These are phyloP conservation scores for Sylvietta virens DNA, from an alignment of 2,113 vertebrate species.

Conservation along the genomic window DNA sequence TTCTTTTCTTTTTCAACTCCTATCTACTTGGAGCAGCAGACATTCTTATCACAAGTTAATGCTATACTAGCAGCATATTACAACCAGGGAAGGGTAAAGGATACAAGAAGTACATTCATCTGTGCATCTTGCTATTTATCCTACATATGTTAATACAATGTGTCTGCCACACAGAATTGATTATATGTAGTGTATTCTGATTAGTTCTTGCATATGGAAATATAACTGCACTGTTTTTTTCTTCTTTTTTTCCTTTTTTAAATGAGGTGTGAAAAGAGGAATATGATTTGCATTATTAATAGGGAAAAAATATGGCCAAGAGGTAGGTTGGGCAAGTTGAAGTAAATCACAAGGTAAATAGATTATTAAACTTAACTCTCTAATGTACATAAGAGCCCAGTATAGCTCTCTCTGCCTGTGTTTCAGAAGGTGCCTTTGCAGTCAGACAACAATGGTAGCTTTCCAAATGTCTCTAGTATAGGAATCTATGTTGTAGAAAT, in stretches of 20 bases:
- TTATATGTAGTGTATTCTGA: not conserved
- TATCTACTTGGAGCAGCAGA: not conserved
- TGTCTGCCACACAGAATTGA: not conserved
- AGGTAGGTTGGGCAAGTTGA: not conserved
- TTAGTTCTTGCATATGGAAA: not conserved
- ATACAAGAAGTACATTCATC: not conserved
- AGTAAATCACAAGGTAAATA: not conserved
- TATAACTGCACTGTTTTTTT: not conserved
- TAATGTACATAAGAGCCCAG: not conserved
- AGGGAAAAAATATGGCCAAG: not conserved
- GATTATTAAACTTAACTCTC: not conserved
- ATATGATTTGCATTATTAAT: not conserved
- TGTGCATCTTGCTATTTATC: not conserved
- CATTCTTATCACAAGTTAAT: not conserved
- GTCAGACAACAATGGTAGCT: not conserved
- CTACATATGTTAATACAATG: not conserved
- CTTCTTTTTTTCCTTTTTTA: not conserved
- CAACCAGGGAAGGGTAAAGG: not conserved
- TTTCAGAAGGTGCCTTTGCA: not conserved
- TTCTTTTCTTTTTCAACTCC: constrained; percentile 5
- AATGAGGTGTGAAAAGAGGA: not conserved
- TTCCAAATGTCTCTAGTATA: not conserved
- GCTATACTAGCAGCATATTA: not conserved
- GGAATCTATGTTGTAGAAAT: not conserved
- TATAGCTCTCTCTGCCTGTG: not conserved